Percentiles rank a stretch among this genome's conserved stretches.
Evolutionary conservation across 2,888 invertebrate genomes (phyloP).

Genomic region (Lamproptera curius): DNA sequence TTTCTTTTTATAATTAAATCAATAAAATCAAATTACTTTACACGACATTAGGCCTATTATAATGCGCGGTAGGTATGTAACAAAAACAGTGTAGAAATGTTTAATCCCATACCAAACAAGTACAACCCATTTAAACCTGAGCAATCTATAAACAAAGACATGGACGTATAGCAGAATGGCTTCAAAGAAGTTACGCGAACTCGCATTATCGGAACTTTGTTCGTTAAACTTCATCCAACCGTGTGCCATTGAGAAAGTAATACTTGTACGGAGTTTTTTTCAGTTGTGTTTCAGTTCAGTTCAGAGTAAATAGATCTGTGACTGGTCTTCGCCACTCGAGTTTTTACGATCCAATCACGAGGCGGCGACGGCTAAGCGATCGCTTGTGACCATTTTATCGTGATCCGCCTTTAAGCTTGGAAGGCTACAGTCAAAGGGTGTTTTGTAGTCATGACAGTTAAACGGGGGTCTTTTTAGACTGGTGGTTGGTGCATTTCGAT

Average conservation of each 20-base stretch:
- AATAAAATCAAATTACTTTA: too few species aligned
- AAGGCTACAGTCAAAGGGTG: conserved; percentile 25
- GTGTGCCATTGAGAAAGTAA: too few species aligned
- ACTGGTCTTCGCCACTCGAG: conserved; percentile 65
- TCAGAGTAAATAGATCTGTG: conserved; percentile 63
- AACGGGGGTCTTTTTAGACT: conserved; percentile 42
- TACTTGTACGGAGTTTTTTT: too few species aligned
- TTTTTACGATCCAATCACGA: conserved; percentile 77
- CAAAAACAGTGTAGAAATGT: too few species aligned
- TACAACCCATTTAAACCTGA: too few species aligned
- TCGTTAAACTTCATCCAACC: too few species aligned
- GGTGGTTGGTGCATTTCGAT: conserved; percentile 52
- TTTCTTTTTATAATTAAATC: too few species aligned
- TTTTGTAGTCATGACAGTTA: conserved; percentile 30
- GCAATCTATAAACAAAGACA: too few species aligned
- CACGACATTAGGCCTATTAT: too few species aligned
- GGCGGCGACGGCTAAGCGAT: conserved; percentile 57
- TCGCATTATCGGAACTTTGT: conserved; percentile 41
- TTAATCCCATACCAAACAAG: too few species aligned
- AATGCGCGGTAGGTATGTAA: too few species aligned
- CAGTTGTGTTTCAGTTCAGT: conserved; percentile 32
- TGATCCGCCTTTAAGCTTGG: conserved; percentile 42
- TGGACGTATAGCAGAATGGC: conserved; percentile 13
- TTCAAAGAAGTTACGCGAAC: too few species aligned
- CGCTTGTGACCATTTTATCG: conserved; percentile 56